Evolutionary conservation across 37 sponge, comb jelly and placozoan species (phyloP), one percentile per base, ranked within the genome.

Genomic region (Aphrocallistes beatrix): DNA sequence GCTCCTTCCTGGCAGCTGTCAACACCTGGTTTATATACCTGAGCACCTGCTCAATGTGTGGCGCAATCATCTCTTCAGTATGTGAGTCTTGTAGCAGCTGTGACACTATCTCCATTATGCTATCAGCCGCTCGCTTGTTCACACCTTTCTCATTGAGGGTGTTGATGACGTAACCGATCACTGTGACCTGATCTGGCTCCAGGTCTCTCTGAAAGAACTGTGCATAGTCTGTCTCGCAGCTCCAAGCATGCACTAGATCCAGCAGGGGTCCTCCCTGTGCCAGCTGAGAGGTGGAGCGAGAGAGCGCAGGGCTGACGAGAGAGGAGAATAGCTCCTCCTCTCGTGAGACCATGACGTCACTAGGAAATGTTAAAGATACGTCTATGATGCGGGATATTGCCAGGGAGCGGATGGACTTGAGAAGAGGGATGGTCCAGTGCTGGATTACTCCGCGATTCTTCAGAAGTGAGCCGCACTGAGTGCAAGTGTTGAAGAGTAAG

Each of bases 321-420:
- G 75, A 60, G 75, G 75, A 60, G 75, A 60, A 60, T 13, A 60
- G 34, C 75, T 60, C 17, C 25, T 60, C 75, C n/a, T 60, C 75
- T 60, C 75, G 75, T 13, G 75, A 60, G 10, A 13, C 8, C 3
- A 60, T 60, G 75, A 60, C 75, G 34, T 60, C 75, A 60, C n/a
- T 3, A 3, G 75, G 75, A 13, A 32, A 60, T 60, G n/a, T 60
- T 3, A 25, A 25, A 19, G 75, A 25, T 30, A 60, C 75, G 34
- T 60, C 75, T 3, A 60, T 60, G n/a, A 60, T 19, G 6, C 75
- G 25, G 75, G 25, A 25, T 60, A 60, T 60, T 3, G 75, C 75
- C 3, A 60, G 75, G 34, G 75, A 60, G 34, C 75, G 75, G 3
- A 60, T 60, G 25, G 75, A 60, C 21, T 13, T 60, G 34, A 60